These are phyloP conservation scores for Heterochromis multidens DNA, from an alignment of 2,113 vertebrate species.

Conservation along the genomic window DNA sequence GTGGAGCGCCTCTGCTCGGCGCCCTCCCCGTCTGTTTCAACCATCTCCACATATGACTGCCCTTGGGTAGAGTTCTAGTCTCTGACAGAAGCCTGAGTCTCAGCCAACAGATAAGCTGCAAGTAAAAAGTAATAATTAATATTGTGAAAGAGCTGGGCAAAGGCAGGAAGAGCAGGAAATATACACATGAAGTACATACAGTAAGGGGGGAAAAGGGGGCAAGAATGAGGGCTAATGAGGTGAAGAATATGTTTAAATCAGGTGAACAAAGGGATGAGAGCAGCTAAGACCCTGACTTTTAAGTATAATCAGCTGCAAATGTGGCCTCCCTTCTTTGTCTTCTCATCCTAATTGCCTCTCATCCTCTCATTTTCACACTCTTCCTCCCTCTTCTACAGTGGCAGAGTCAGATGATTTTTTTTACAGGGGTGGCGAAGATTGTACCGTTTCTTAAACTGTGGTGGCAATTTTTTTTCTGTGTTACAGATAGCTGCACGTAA, in stretches of 20 bases:
- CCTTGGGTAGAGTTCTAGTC: slow-evolving; percentile 33
- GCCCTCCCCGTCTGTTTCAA: not conserved
- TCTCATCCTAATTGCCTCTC: slow-evolving; percentile 20
- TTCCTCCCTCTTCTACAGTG: not conserved
- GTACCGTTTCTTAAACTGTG: not conserved
- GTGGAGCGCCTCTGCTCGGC: not conserved
- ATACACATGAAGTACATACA: not conserved
- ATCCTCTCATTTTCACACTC: slow-evolving; percentile 12
- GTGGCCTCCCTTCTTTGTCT: slow-evolving; percentile 1
- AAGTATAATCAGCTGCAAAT: slow-evolving; percentile 31
- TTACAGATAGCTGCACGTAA: not conserved
- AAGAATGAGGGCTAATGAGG: not conserved
- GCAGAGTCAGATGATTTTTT: not conserved
- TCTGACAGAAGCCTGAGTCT: slow-evolving; percentile 47
- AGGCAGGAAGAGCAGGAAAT: not conserved
- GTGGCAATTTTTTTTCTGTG: not conserved
- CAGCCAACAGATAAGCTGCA: slow-evolving; percentile 53
- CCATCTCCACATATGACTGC: slow-evolving; percentile 15
- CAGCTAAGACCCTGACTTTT: slow-evolving; percentile 12
- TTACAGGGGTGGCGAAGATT: too few species aligned
- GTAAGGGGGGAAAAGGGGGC: not conserved
- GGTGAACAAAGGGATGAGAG: not conserved
- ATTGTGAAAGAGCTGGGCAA: not conserved
- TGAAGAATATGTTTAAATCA: not conserved
- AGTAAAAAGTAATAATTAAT: slow-evolving; percentile 49